These are phyloP conservation scores for Gymnocephalus cernua DNA, from an alignment of 2,113 vertebrate species.

Conservation along the genomic window DNA sequence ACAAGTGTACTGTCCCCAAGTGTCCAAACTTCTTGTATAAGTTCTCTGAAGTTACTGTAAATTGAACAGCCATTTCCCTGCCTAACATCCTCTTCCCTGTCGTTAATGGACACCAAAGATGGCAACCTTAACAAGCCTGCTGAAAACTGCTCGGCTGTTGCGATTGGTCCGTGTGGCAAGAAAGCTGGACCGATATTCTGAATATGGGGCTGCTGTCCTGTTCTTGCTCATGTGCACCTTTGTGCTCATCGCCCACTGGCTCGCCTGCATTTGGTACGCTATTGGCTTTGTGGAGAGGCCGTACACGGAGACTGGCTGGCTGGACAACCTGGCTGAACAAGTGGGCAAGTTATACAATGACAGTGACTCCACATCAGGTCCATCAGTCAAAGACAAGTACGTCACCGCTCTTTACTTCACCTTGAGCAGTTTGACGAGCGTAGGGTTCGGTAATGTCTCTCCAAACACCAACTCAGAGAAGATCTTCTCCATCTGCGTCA, in stretches of 20 bases:
- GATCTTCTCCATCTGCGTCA: constrained; percentile 99
- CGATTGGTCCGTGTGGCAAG: constrained; percentile 92
- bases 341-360: constrained; percentile 94
- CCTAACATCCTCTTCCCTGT: constrained; percentile 26
- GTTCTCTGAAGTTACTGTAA: background rate
- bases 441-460: constrained; percentile 96
- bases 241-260: constrained; percentile 94
- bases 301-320: constrained; percentile 97
- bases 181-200: constrained; percentile 93
- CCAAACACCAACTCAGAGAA: constrained; percentile 99
- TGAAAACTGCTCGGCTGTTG: constrained; percentile 94
- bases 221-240: constrained; percentile 96
- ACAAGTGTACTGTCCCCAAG: background rate
- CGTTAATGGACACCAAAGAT: constrained; percentile 78
- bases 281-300: constrained; percentile 94
- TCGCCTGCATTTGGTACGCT: constrained; percentile 96
- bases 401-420: constrained; percentile 99
- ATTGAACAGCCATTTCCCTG: constrained; percentile 1
- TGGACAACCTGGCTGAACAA: constrained; percentile 94
- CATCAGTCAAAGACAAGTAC: constrained; percentile 96
- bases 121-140: constrained; percentile 89
- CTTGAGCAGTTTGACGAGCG: constrained; percentile 98
- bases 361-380: constrained; percentile 90
- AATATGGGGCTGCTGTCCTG: constrained; percentile 92
- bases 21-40: background rate